Base-by-base conservation (phyloP, 2,888 invertebrate genomes). In the Scaptomyza polygonia region DNA sequence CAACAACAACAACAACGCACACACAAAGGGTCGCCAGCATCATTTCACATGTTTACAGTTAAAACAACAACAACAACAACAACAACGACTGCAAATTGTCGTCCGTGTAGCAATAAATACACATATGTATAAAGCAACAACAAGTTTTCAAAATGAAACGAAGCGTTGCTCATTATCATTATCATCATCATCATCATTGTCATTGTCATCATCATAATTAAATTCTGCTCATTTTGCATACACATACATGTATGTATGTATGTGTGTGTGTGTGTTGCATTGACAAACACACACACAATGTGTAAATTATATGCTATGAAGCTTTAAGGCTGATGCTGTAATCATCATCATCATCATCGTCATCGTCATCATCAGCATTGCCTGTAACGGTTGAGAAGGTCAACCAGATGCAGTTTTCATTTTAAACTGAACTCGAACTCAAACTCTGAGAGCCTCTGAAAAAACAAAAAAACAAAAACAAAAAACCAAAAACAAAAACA, bases 381-480 rank as follows among this genome's bases (percentile, higher is more conserved):
- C 63, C 79, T 82, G 79, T 82, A 83, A 83, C 82, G 82, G 82
- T 87, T 73, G 71, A 67, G 79, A 83, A 83, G 82, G 82, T 83
- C 86, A 83, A 79, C 87, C 86, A 87, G 87, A 62, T 82, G 76
- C 76, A 70, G 68, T 67, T 82, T 63, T 64, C 58, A 55, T 59
- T 63, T 72, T 47, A 52, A 52, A 32, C 11, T 21, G n/a, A 53
- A 66, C 51, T 39, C 16, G 8, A 66, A 51, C 45, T 40, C 18
- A 5, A 54, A 49, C 47, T 36, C 36, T 25, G 4, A 25, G 25
- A 25, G 25, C 5, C 25, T 25, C 25, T 25, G 25, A 25, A 21
- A 4, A 21, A 40, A 42, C 29, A 32, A 40, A 29, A 32, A 21
- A n/a, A n/a, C n/a, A n/a, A n/a, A n/a, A n/a, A n/a, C n/a, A n/a